Evolutionary conservation across 2,888 invertebrate species (phyloP).

Genomic region (Agonopterix subpropinquella): DNA sequence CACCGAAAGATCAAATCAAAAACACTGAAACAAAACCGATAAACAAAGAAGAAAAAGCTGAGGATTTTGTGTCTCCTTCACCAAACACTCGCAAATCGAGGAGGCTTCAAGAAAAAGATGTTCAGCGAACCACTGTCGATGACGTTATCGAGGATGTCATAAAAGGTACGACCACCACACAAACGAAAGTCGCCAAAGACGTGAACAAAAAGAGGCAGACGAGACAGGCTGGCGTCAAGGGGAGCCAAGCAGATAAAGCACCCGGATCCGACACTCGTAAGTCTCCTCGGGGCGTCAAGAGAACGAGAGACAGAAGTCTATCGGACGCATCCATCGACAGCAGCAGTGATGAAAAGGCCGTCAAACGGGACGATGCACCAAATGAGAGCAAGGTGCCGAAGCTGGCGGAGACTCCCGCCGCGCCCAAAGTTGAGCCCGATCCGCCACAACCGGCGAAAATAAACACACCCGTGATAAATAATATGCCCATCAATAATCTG

Average conservation of each 20-base stretch:
- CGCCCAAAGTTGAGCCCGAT: conserved; percentile 19
- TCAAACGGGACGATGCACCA: conserved; percentile 40
- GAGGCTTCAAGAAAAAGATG: conserved; percentile 86
- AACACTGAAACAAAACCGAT: conserved; percentile 31
- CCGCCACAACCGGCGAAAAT: conserved; percentile 11
- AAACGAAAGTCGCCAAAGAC: conserved; percentile 38
- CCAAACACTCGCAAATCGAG: conserved; percentile 87
- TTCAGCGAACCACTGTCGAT: conserved; percentile 85
- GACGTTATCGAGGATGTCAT: conserved; percentile 94
- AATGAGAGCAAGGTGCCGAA: conserved; percentile 46
- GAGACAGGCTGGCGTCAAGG: conserved; percentile 66
- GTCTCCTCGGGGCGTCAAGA: conserved; percentile 78
- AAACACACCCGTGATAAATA: conserved; percentile 6
- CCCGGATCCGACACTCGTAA: conserved; percentile 65
- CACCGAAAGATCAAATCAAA: conserved; percentile 21
- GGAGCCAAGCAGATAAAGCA: conserved; percentile 34
- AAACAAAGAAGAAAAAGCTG: conserved; percentile 65
- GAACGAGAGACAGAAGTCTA: conserved; percentile 78
- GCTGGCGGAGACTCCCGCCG: conserved; percentile 26
- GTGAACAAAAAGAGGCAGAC: conserved; percentile 70
- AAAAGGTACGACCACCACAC: conserved; percentile 70
- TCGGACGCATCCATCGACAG: conserved; percentile 81
- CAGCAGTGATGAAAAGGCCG: conserved; percentile 74
- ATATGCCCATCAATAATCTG: not conserved
- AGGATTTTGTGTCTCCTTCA: conserved; percentile 79